Evolutionary conservation across 2,797 vertebrate genomes (phyloP).

Genomic region (Alectoris magna): DNA sequence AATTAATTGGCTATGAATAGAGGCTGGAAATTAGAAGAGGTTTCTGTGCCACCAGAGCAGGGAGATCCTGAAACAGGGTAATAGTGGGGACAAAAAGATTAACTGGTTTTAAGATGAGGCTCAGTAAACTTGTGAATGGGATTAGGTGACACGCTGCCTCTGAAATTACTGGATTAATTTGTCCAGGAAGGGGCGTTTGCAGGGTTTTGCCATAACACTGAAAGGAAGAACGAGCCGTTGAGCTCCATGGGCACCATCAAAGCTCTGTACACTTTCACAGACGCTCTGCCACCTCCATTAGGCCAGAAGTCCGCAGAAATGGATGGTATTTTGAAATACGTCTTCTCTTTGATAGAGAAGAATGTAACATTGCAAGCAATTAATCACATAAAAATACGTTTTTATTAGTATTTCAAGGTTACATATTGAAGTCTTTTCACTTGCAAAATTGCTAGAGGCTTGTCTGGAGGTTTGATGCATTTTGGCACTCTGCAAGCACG

Average conservation of each 20-base stretch:
- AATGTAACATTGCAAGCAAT: not conserved
- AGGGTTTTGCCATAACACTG: not conserved
- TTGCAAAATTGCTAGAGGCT: not conserved
- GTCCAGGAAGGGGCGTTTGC: not conserved
- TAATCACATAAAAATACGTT: not conserved
- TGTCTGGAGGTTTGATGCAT: not conserved
- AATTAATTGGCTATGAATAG: not conserved
- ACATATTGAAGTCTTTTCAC: not conserved
- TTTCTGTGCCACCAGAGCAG: not conserved
- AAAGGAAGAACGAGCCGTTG: not conserved
- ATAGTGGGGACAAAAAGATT: not conserved
- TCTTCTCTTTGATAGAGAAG: not conserved
- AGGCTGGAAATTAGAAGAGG: not conserved
- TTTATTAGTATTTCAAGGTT: not conserved
- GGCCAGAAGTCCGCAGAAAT: not conserved
- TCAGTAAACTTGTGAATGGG: not conserved
- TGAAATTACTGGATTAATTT: not conserved
- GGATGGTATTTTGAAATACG: not conserved
- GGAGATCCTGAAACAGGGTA: not conserved
- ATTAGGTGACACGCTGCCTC: not conserved
- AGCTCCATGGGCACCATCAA: not conserved
- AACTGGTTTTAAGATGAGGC: not conserved
- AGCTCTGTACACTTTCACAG: rapidly evolving
- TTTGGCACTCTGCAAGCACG: not conserved
- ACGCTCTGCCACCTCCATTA: not conserved